Base-by-base conservation (phyloP, 2,888 invertebrate species). In the Andrena bucephala region DNA sequence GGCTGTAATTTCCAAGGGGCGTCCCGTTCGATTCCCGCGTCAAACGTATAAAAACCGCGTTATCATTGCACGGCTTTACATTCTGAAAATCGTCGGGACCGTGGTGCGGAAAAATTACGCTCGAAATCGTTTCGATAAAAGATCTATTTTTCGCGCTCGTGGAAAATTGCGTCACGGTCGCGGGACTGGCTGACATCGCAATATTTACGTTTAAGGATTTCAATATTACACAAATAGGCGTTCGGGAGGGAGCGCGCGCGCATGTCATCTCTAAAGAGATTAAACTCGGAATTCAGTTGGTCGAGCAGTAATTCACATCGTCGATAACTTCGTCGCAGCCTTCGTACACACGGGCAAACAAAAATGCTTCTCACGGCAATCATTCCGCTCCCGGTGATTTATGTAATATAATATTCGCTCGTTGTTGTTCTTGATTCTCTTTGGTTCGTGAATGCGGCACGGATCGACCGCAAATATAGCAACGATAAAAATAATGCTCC, bases 181-280 rank as follows among this genome's bases (percentile, higher is more conserved):
- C 59, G 2, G 33, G 62, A 10, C 33, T 4, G 20, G 20, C 27
- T 50, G 65, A 33, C 36, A 27, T 66, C 24, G 67, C 62, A 66
- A 42, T 76, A 69, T 83, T 81, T 81, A 77, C 76, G 72, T 81
- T 81, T 83, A 81, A 76, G 83, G 76, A 81, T 77, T 81, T 83
- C 76, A 69, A 83, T 77, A 72, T 81, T 78, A 71, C 29, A 59
- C 33, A 59, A 72, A 75, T 57, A 57, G 27, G 24, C 57, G 24
- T 42, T 42, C 4, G 24, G 1, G 57, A 27, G 54, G 27, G 54
- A 42, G 29, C 31, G 48, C 59, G 59, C 50, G 68, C 59, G 29
- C 50, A 65, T 24, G 83, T 54, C 72, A 65, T 66, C 54, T 73
- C 50, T 60, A 50, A 69, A 83, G 68, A 65, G 81, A 81, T 83